A percentile compares a stretch with the other conserved stretches of the same genome.
phyloP scores from a whole-genome alignment of 2,797 vertebrate genomes.

The Aselliscus stoliczkanus region DNA sequence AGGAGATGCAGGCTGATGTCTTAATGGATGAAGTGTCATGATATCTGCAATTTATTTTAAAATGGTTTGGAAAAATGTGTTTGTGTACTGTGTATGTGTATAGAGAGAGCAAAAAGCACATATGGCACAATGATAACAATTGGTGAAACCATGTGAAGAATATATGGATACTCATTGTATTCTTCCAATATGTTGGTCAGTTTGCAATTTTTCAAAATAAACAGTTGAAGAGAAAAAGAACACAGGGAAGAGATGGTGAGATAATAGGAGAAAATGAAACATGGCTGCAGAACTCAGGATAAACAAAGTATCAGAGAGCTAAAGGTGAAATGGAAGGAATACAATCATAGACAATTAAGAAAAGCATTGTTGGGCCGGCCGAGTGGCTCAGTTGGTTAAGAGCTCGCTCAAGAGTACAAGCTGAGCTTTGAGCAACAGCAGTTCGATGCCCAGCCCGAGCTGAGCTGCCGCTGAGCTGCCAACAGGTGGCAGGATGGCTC shows the following conservation, averaged over 20 bases:
- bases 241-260: background rate
- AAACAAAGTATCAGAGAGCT: background rate
- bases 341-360: background rate
- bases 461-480: no score
- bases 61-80: background rate
- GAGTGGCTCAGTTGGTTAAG: no score
- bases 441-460: no score
- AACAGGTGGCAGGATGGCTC: no score
- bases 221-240: background rate
- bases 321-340: background rate
- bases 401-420: no score
- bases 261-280: background rate
- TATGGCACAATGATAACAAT: background rate
- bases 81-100: background rate
- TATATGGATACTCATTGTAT: background rate
- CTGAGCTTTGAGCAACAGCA: no score
- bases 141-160: background rate
- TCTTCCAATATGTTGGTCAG: background rate
- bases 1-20: background rate
- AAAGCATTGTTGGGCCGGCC: background rate
- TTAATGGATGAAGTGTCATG: background rate
- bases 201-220: background rate
- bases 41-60: background rate
- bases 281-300: background rate
- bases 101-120: background rate